Base-by-base conservation (phyloP, 2,797 vertebrate genomes). In the Austrolebias charrua region DNA sequence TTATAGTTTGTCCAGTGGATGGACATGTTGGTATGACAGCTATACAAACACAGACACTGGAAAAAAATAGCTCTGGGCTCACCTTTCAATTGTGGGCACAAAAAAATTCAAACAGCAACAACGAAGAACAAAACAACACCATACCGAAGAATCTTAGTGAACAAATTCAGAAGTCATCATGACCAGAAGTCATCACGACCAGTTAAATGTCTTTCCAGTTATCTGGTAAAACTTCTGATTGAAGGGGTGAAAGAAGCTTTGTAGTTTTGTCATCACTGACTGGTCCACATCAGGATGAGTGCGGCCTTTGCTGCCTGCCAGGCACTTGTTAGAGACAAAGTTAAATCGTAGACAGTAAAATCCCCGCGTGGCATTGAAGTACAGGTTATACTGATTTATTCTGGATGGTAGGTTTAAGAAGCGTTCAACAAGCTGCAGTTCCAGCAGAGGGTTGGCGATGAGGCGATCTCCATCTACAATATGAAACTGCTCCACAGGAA, bases 201-300 rank as follows among this genome's bases (percentile, higher is more conserved):
- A 98, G 86, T 88, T 95, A 92, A 98, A 97, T 91, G 94, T 95
- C 88, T 96, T 93, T 55, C 96, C 96, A n/a, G 93, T 98, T 87
- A 98, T 96, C 92, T 98, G 96, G 88, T 96, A 98, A 89, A 98
- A 96, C 86, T 98, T 98, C 89, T 96, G 96, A 94, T 98, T 98
- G 83, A 97, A 98, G 61, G 96, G 96, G 75, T 96, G 96, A 91
- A 98, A 98, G 92, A 98, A 98, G 82, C 90, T 94, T 84, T 92
- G 94, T 83, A 98, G 92, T 93, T 96, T 97, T 72, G 93, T 94
- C 89, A 96, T 86, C 79, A 98, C 95, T 61, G 94, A 92, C 15
- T 92, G 84, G 74, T 96, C 94, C 69, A 98, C 96, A 72, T 96
- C 94, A 0, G 96, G 96, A 85, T 98, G 96, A 75, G 93, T 96